Base-by-base conservation (phyloP, 2,797 vertebrate genomes). In the Brachyrhaphis roseni region DNA sequence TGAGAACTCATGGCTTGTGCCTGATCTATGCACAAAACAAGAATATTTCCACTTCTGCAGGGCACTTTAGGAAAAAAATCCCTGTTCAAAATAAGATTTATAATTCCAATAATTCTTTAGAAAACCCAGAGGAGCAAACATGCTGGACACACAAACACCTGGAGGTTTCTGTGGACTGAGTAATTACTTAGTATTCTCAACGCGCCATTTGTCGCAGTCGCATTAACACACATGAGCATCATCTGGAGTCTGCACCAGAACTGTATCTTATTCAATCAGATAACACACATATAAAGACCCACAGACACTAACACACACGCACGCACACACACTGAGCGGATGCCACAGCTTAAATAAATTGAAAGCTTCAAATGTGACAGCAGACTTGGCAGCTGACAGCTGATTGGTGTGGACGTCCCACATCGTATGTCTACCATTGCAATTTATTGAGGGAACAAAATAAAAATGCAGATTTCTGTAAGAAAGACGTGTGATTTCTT, bases 221-320 rank as follows among this genome's bases (percentile, higher is more conserved):
- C 90, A 94, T 93, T 86, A 83, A 78, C 87, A 88, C 84, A 86
- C 84, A 91, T 91, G 91, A 90, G 86, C 86, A 82, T 84, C 89
- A 91, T 87, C 84, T 88, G 89, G 83, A 92, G 91, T 87, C 84
- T 88, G 89, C 82, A 92, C 81, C 62, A 79, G 43, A 85, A 80
- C 39, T 83, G 87, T 77, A 91, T 74, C 77, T 77, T 47, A 78
- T 81, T 79, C 72, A 80, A 55, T 47, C 10, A 31, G 71, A 72
- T 31, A 80, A 80, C 72, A 80, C 7, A 76, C 28, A 78, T 26
- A 83, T 20, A 70, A 51, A 83, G 46, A 80, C 75, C 74, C 57
- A 78, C 73, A 74, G 8, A 64, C 51, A 78, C 71, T 70, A 11
- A 64, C 8, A 82, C 46, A 39, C 8, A 83, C 34, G 59, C 72